Base-by-base conservation (phyloP, 35 echinoderm and acorn worm species). In the Strongylocentrotus purpuratus region DNA sequence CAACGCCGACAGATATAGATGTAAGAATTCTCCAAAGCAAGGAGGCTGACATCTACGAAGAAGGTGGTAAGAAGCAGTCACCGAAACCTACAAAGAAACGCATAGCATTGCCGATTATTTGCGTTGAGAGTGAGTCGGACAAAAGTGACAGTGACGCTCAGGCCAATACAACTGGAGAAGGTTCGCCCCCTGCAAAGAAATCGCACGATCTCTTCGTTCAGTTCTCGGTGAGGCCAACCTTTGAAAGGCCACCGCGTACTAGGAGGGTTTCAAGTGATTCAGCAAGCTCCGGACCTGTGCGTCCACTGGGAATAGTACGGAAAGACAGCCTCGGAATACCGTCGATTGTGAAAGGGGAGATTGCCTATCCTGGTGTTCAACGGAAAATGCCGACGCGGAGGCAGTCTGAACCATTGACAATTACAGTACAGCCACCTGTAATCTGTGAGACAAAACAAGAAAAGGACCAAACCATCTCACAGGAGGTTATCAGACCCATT, bases 281-380 rank as follows among this genome's bases (percentile, higher is more conserved):
- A 78, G 22, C 65, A 22, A 78, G 65, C 28, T 7, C 65, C 20
- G 65, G 65, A 41, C 45, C 33, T 15, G 87, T 46, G 14, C 91
- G 47, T 93, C 91, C 47, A 50, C 20, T 6, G 91, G 91, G 91
- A 17, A 5, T 31, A n/a, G 3, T 32, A 31, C 91, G 95, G 3
- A 94, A 96, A 86, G 95, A 96, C 70, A 98, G 97, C 90, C 92
- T 96, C 33, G 96, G 97, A 33, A 94, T 98, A 41, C 97, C 97
- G 71, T 91, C 97, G 7, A 95, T 98, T 13, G 92, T 96, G 28
- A 88, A 85, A 47, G 97, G 97, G 20, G 97, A 98, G 86, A 92
- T 96, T 28, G 78, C 97, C 9, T 98, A 95, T 87, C 95, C 97
- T 90, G 94, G 97, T 28, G 94, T 50, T 22, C 60, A 28, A 46